Conservation (phyloP, 2,888 invertebrate species). For the Sipunculus nudus region DNA sequence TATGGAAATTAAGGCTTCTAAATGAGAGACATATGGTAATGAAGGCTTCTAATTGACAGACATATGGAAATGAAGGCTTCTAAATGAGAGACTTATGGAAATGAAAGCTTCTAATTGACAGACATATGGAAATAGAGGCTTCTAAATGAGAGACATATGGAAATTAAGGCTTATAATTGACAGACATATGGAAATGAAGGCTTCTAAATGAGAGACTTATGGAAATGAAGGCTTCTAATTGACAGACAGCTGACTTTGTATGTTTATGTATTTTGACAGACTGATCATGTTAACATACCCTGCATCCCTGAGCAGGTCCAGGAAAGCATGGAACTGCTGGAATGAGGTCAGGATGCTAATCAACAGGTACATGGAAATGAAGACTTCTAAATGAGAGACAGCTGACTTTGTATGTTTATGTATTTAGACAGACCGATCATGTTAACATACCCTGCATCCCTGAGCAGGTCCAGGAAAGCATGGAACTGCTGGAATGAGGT, state of each 20-base stretch:
- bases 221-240: not conserved
- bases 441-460: conserved; percentile 58
- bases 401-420: not conserved
- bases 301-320: conserved; percentile 62
- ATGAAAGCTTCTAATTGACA: too few relatives aligned
- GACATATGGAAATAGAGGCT: too few relatives aligned
- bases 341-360: conserved; percentile 47
- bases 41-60: too few relatives aligned
- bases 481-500: conserved; percentile 64
- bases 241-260: not conserved
- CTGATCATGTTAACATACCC: conserved; percentile 46
- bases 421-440: not conserved
- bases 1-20: too few relatives aligned
- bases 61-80: too few relatives aligned
- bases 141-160: too few relatives aligned
- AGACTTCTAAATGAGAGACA: not conserved
- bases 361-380: not conserved
- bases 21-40: too few relatives aligned
- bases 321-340: conserved; percentile 63
- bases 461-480: conserved; percentile 61
- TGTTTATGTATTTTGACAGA: not conserved
- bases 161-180: too few relatives aligned
- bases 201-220: not conserved
- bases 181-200: too few relatives aligned
- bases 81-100: too few relatives aligned